Evolutionary conservation across 2,797 vertebrate genomes (phyloP), one percentile per base, ranked within the genome.

Genomic region (Silurus lanzhouensis): DNA sequence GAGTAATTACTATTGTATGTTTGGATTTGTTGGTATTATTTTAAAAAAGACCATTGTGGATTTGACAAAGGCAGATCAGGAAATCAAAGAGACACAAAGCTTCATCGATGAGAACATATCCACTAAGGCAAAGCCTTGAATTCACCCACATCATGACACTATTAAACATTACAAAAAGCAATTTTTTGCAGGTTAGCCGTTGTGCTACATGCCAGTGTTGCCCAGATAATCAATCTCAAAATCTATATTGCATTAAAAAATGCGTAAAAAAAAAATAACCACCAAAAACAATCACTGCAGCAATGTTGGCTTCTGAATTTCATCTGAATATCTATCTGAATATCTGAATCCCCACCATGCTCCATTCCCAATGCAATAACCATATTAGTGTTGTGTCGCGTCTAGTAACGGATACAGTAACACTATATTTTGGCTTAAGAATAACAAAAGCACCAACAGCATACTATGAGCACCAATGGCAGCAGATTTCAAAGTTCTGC

Each of bases 131-230:
- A 71, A 78, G 84, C 77, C 55, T 66, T 58, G 46, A 63, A 66
- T 68, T 77, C 76, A 74, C 68, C 83, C 80, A 84, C 44, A 82
- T 44, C 83, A 78, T 84, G 91, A 86, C 89, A 92, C 90, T 90
- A 91, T 72, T 70, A 87, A 81, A 76, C 79, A 81, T 74, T 83
- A 25, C 81, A 64, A 27, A 82, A 85, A 57, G 68, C 78, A 72
- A 9, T 38, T 38, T 38, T 84, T 63, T 71, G 84, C 75, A 88
- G 64, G n/a, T 86, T 48, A 83, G 61, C 77, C 83, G 55, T 87
- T 92, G 89, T 94, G 94, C 95, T 95, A 95, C 95, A 95, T 95
- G 83, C 76, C 77, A 72, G 48, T 88, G 92, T 91, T 85, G 91
- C 93, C 91, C 91, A 90, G 90, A 92, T 89, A 27, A 67, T 20